Evolutionary conservation across 2,888 invertebrate genomes (phyloP).

Genomic region (Orthonychiurus folsomi): DNA sequence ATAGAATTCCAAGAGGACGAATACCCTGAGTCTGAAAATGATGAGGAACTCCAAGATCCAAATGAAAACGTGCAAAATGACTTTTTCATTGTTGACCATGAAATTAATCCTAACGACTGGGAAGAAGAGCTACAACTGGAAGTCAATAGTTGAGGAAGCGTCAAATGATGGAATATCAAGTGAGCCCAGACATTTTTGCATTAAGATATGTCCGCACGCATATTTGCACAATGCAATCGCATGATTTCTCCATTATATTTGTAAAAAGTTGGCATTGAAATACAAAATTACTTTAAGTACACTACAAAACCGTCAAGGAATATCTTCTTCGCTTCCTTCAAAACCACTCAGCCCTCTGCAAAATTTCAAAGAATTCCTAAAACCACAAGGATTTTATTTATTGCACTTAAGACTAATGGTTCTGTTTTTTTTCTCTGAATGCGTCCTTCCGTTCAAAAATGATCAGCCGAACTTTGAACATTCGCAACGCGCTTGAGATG

Average conservation of each 20-base stretch:
- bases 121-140: neutral
- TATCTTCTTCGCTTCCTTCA: neutral
- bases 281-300: too few relatives aligned
- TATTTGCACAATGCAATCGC: too few relatives aligned
- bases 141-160: too few relatives aligned
- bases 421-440: conserved; percentile 1
- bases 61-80: conserved; percentile 12
- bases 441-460: neutral
- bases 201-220: too few relatives aligned
- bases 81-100: neutral
- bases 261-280: too few relatives aligned
- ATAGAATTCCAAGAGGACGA: too few relatives aligned
- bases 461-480: neutral
- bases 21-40: neutral
- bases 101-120: neutral
- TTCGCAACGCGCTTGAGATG: conserved; percentile 6
- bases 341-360: neutral
- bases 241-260: too few relatives aligned
- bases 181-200: too few relatives aligned
- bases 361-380: neutral
- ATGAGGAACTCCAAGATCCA: neutral
- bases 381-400: neutral
- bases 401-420: neutral
- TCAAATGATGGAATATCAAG: too few relatives aligned
- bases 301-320: neutral